Conservation (phyloP, 2,113 vertebrate species). For the Calidris pugnax region DNA sequence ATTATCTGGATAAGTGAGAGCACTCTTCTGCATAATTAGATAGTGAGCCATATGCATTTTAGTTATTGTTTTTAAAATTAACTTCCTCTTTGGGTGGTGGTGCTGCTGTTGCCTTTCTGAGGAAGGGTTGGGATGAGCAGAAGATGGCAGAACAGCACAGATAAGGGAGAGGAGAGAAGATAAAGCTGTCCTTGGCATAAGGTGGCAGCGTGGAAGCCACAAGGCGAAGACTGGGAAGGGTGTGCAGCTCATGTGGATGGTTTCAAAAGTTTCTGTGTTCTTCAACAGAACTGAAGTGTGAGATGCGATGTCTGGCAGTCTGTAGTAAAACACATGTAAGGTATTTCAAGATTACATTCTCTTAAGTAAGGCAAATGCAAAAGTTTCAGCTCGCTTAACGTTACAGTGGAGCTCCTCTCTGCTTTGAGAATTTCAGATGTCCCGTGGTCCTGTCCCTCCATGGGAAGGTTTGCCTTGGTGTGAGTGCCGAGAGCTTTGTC, state of each 20-base stretch:
- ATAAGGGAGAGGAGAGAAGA: background rate
- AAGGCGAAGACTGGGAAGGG: background rate
- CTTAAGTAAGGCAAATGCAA: background rate
- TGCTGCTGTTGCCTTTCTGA: background rate
- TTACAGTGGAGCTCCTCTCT: background rate
- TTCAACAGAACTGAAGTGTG: background rate
- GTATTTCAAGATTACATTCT: background rate
- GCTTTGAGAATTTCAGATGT: background rate
- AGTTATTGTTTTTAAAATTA: background rate
- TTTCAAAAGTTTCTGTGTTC: background rate
- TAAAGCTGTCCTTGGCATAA: background rate
- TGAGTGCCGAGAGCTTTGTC: accelerated
- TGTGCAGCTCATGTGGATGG: background rate
- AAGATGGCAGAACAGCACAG: background rate
- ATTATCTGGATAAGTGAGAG: background rate
- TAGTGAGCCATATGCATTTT: background rate
- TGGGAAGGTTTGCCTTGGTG: background rate
- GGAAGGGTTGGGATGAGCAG: background rate
- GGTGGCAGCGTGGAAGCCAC: background rate
- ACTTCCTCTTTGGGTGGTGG: background rate
- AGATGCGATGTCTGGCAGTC: background rate
- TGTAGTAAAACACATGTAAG: background rate
- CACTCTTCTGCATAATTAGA: background rate
- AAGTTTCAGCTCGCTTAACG: background rate
- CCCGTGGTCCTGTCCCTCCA: background rate